phyloP scores from a whole-genome alignment of 2,113 vertebrate genomes.

The Thamnaconus septentrionalis region DNA sequence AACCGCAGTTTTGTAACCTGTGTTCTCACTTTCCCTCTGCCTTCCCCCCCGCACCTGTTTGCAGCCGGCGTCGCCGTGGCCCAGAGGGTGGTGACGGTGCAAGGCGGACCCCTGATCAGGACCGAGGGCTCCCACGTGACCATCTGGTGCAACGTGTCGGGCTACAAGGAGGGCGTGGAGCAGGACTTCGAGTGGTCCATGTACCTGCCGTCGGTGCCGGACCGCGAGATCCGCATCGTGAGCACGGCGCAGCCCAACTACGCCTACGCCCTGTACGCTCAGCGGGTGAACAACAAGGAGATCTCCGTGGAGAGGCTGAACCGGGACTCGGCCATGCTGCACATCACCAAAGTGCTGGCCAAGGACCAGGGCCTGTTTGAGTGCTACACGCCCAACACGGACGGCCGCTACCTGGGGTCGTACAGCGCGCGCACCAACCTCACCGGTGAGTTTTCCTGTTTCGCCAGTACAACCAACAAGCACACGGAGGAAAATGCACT shows the following conservation, averaged over 20 bases:
- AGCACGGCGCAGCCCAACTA: constrained; percentile 89
- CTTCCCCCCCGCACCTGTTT: background rate
- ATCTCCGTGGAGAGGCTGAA: constrained; percentile 88
- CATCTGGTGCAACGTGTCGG: constrained; percentile 93
- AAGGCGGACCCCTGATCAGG: constrained; percentile 87
- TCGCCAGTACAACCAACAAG: no score
- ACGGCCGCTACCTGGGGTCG: constrained; percentile 77
- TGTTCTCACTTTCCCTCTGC: constrained; percentile 19
- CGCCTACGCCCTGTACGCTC: constrained; percentile 87
- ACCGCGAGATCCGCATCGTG: constrained; percentile 91
- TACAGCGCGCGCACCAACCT: constrained; percentile 87
- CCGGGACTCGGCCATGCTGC: constrained; percentile 80
- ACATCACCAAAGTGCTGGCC: constrained; percentile 88
- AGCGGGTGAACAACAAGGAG: constrained; percentile 82
- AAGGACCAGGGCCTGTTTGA: constrained; percentile 81
- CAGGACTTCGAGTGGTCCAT: constrained; percentile 96
- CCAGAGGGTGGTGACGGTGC: constrained; percentile 85
- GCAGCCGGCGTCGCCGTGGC: constrained; percentile 71
- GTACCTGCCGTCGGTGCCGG: constrained; percentile 80
- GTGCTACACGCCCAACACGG: constrained; percentile 84
- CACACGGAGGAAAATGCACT: background rate
- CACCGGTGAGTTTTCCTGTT: constrained; percentile 79
- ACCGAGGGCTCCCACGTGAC: constrained; percentile 89
- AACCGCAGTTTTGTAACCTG: constrained; percentile 58
- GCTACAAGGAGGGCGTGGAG: constrained; percentile 80